Evolutionary conservation across 2,113 vertebrate species (phyloP).

Genomic region (Gymnarchus niloticus): DNA sequence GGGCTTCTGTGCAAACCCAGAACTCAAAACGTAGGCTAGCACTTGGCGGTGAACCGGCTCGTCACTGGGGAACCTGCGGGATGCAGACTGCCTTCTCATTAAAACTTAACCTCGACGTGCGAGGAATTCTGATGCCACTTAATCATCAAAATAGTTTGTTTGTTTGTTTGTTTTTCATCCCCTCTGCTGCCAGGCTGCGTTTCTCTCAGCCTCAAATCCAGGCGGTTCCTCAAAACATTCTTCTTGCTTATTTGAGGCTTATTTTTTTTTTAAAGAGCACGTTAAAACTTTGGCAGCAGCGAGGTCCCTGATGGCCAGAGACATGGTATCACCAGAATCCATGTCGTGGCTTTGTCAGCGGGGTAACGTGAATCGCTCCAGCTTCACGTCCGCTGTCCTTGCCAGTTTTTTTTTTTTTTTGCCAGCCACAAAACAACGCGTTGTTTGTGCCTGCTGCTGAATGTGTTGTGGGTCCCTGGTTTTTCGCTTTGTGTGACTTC

Average conservation of each 20-base stretch:
- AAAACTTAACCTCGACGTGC: neutral
- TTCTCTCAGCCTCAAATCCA: neutral
- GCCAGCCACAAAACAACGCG: constrained; percentile 12
- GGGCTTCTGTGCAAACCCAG: neutral
- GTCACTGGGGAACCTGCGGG: neutral
- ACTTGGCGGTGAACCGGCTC: neutral
- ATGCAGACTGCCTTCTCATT: constrained; percentile 16
- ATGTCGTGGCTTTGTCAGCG: neutral
- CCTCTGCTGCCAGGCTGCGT: neutral
- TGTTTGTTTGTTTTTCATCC: neutral
- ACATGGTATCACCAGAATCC: neutral
- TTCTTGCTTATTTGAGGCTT: neutral
- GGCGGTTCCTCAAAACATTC: neutral
- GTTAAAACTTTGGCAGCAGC: neutral
- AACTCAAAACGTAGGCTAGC: neutral
- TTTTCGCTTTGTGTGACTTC: neutral
- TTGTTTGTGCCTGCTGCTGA: constrained; percentile 30
- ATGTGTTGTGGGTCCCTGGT: constrained; percentile 5
- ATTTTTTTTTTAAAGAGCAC: neutral
- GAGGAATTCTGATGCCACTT: constrained; percentile 10
- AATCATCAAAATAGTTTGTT: constrained; percentile 8
- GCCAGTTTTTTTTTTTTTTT: constrained; percentile 24
- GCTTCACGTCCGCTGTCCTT: constrained; percentile 28
- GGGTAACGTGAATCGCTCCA: neutral
- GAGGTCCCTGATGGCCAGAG: neutral